Base-by-base conservation (phyloP, 2,888 invertebrate genomes). In the Metacarcinus magister region DNA sequence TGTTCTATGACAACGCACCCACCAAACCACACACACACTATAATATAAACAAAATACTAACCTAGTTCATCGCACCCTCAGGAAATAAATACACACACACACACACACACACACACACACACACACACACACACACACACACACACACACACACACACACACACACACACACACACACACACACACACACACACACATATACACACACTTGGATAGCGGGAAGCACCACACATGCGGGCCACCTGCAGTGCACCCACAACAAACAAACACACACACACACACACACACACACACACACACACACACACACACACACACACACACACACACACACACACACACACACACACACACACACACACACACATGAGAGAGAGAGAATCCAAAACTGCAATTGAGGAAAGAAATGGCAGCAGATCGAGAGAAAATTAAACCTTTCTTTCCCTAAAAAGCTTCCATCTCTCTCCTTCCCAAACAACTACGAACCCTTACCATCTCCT, bases 111-210 rank as follows among this genome's bases (percentile, higher is more conserved):
- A 90, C 90, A 90, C 90, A 90, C 39, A 90, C 43, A 90, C 90
- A 32, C 90, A 90, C 43, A 90, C 90, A 90, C 90, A 90, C 43
- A 90, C 39, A 90, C 90, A 39, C 39, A 90, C 90, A 90, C 90
- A 90, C 90, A 90, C 90, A 39, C 90, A 32, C 90, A 90, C 90
- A 90, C 90, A 90, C 90, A 90, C 90, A 39, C 90, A 90, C 90
- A 91, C 91, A 43, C 91, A 91, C 91, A 91, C 43, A 91, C 91
- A 91, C 91, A 91, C 39, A 91, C 91, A 91, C 91, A 39, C 91
- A 91, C 91, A 91, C 91, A 91, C 44, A 91, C 91, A 44, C 91
- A 44, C 91, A 91, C 44, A 44, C 91, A 91, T 23, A 67, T 23
- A 67, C 67, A 67, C 67, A 67, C 67, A 67, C 67, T 16, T 60